phyloP scores from a whole-genome alignment of 2,797 vertebrate species.

The Gastrophryne carolinensis region DNA sequence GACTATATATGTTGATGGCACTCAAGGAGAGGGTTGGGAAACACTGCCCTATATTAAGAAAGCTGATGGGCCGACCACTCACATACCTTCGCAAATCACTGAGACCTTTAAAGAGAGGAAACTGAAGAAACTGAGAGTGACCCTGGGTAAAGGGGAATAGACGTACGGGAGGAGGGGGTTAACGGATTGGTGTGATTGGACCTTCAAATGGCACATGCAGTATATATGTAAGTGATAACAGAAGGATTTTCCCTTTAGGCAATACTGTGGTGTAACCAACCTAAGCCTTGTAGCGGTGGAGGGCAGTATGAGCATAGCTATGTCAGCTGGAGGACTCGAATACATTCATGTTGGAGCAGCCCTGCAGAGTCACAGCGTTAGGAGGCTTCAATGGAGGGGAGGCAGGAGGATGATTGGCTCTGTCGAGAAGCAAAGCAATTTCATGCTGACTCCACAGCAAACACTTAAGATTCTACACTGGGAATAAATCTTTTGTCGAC shows the following conservation, averaged over 20 bases:
- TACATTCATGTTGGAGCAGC: neutral
- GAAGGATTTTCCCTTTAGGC: neutral
- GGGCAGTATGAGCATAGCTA: neutral
- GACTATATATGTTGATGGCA: no score
- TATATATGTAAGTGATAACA: no score
- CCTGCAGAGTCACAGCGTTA: neutral
- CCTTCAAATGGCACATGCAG: no score
- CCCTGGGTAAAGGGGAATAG: no score
- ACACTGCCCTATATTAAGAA: no score
- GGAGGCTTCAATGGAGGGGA: constrained; percentile 12
- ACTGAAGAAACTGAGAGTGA: no score
- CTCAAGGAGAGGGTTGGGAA: no score
- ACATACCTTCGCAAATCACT: no score
- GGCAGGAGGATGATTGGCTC: neutral
- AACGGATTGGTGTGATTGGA: no score
- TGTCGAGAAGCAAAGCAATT: constrained; percentile 31
- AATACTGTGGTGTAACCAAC: neutral
- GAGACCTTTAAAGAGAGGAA: no score
- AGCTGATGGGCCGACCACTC: no score
- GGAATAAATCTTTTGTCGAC: constrained; percentile 48
- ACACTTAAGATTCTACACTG: constrained; percentile 37
- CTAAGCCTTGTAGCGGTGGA: neutral
- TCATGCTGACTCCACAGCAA: constrained; percentile 42
- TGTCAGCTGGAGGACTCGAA: neutral
- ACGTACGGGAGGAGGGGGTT: no score